Base-by-base conservation (phyloP, 1,140 invertebrate genomes). In the Eriocheir sinensis region DNA sequence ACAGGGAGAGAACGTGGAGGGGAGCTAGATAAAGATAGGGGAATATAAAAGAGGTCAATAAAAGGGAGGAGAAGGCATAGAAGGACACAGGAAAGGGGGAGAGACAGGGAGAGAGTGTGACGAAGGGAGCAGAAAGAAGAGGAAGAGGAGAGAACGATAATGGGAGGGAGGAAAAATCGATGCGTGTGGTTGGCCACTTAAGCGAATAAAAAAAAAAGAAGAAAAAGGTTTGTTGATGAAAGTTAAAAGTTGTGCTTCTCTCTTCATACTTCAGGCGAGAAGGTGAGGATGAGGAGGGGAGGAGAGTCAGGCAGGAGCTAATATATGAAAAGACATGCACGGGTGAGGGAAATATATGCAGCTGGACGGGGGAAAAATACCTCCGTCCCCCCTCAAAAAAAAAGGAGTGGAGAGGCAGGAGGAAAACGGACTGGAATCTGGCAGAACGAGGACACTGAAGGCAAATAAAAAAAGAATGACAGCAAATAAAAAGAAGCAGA, bases 161-260 rank as follows among this genome's bases (percentile, higher is more conserved):
- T n/a, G 60, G 60, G 60, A 72, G n/a, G 27, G 60, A n/a, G n/a
- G 60, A 72, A 72, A 72, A n/a, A 72, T 72, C 60, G 60, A 72
- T 72, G 60, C 27, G 60, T n/a, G 12, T n/a, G 60, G 60, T 72
- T 72, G 60, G 60, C 27, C 60, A 72, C 27, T 72, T n/a, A n/a
- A n/a, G n/a, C n/a, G n/a, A n/a, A n/a, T 21, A 72, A 8, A 48
- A 48, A 48, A 48, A 15, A 15, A 48, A 48, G 44, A 48, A 48
- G 15, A 72, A 72, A 72, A 72, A 72, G 60, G 60, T 72, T 72
- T 72, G 60, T 72, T 72, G 60, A 72, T 72, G 60, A n/a, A 72
- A 72, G 60, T 72, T 72, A 72, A 72, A 72, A 72, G 60, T 72
- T 72, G 21, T 72, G 60, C 27, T 72, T 72, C 21, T n/a, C 21